Evolutionary conservation across 2,888 invertebrate genomes (phyloP).

Genomic region (Crocallis elinguaria): DNA sequence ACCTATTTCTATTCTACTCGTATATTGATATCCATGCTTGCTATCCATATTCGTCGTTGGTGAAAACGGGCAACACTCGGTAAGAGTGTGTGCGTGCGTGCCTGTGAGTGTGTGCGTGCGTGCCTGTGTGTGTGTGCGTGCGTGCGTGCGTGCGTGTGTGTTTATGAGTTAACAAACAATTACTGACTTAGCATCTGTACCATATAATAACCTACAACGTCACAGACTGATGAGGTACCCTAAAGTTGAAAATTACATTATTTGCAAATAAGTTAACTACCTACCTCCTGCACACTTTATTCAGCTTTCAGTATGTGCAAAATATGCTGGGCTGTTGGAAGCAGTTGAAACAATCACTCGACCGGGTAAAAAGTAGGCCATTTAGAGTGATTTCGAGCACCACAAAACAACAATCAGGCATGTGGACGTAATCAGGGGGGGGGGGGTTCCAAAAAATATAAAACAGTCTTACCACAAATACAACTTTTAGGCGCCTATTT

Average conservation of each 20-base stretch:
- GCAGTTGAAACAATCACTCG: constrained; percentile 25
- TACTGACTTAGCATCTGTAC: no score
- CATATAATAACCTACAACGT: not conserved
- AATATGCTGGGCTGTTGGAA: constrained; percentile 10
- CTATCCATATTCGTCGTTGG: no score
- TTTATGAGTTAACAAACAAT: no score
- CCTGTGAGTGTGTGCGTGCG: no score
- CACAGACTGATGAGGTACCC: not conserved
- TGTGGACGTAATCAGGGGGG: not conserved
- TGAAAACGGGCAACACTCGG: no score
- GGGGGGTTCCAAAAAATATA: not conserved
- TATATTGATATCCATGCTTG: no score
- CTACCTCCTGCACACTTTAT: constrained; percentile 5
- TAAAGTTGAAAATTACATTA: not conserved
- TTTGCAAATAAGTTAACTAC: not conserved
- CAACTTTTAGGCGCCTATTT: not conserved
- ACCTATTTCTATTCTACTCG: no score
- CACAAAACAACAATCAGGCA: constrained; percentile 32
- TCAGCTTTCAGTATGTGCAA: constrained; percentile 11
- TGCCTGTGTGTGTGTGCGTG: no score
- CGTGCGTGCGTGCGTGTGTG: no score
- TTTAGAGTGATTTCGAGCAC: constrained; percentile 39
- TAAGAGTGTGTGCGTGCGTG: no score
- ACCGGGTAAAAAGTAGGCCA: constrained; percentile 43
- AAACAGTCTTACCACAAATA: not conserved